A percentile compares a stretch with the other conserved stretches of the same genome.
These are phyloP conservation scores for Dascyllus trimaculatus DNA, from an alignment of 2,113 vertebrate genomes.

Conservation along the genomic window DNA sequence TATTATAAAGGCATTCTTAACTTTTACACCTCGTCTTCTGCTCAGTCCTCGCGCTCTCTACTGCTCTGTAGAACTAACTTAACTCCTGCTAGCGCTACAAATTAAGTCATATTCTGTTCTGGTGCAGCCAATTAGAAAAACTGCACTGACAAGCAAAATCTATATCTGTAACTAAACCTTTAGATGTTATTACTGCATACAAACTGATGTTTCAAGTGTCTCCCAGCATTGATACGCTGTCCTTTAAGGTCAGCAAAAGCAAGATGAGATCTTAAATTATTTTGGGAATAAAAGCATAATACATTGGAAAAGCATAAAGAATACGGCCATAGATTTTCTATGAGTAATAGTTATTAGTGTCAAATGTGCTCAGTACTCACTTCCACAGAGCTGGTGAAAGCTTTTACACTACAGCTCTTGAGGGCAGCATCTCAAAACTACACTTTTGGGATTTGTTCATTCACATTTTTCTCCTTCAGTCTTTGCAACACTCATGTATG, in stretches of 20 bases:
- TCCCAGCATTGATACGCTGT: not conserved
- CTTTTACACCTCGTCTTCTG: not conserved
- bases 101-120: not conserved
- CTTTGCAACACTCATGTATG: not conserved
- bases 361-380: not conserved
- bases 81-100: not conserved
- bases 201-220: not conserved
- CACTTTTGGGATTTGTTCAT: constrained; percentile 11
- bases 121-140: not conserved
- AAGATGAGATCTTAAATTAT: not conserved
- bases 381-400: not conserved
- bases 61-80: not conserved
- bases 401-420: constrained; percentile 4
- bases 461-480: constrained; percentile 1
- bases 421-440: not conserved
- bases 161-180: not conserved
- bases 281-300: not conserved
- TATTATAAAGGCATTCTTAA: not conserved
- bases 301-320: not conserved
- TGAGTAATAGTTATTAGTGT: not conserved
- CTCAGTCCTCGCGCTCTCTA: not conserved
- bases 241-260: not conserved
- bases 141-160: not conserved
- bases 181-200: not conserved
- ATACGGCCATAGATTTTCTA: not conserved